Percentiles rank a stretch among this genome's conserved stretches.
These are phyloP conservation scores for Macropus fuliginosus DNA, from an alignment of 2,797 vertebrate species.

Conservation along the genomic window DNA sequence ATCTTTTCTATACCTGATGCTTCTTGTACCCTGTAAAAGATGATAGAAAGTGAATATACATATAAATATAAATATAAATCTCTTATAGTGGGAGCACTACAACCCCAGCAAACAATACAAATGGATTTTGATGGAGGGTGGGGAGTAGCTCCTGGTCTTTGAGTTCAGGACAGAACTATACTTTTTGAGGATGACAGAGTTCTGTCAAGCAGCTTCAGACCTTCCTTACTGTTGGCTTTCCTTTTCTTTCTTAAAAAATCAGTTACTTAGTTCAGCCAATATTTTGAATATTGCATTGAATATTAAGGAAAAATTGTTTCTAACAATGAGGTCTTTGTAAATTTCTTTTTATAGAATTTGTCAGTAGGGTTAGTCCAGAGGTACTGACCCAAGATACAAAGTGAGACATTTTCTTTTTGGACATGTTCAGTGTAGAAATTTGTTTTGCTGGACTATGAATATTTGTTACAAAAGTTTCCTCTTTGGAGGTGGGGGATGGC, in stretches of 20 bases:
- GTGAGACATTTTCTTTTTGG: neutral
- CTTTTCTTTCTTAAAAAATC: neutral
- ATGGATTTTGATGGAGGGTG: neutral
- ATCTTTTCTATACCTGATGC: neutral
- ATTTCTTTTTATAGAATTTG: neutral
- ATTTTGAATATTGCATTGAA: constrained; percentile 1
- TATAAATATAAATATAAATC: neutral
- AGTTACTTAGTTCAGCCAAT: neutral
- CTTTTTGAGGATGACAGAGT: neutral
- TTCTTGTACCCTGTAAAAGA: neutral
- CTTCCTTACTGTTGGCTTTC: neutral
- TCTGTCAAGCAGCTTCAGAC: neutral
- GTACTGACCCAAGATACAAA: neutral
- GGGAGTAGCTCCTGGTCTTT: neutral
- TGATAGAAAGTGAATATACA: neutral
- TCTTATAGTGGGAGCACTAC: neutral
- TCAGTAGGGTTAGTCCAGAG: neutral
- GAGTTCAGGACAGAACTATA: neutral
- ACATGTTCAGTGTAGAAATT: neutral
- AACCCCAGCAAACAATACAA: neutral
- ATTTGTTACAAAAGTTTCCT: neutral
- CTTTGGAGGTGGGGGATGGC: neutral
- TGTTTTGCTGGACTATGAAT: neutral
- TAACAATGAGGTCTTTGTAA: neutral
- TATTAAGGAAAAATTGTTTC: constrained; percentile 17